Conservation (phyloP, 2,113 vertebrate species). For the Callithrix jacchus region DNA sequence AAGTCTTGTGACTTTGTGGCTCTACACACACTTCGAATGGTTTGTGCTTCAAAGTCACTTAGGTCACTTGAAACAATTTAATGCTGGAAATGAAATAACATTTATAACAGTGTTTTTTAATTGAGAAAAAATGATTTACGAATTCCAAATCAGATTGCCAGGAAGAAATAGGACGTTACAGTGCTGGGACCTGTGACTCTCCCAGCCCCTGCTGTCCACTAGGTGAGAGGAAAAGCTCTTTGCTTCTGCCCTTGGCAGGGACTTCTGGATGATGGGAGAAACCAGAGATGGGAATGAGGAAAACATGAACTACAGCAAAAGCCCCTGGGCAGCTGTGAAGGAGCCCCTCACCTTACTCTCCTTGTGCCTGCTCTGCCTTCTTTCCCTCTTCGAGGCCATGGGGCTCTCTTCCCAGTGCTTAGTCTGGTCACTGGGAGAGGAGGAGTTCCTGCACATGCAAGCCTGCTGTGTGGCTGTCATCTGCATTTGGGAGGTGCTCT, state of each 20-base stretch:
- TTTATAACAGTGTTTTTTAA: not conserved
- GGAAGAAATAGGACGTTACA: not conserved
- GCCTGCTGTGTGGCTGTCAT: no score
- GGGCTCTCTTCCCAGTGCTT: no score
- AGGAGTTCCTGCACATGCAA: not conserved
- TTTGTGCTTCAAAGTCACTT: not conserved
- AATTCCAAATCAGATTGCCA: not conserved
- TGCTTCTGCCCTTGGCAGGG: not conserved
- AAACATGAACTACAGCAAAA: not conserved
- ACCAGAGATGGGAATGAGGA: not conserved
- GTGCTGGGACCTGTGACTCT: not conserved
- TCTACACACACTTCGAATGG: not conserved
- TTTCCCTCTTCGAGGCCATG: fast-evolving
- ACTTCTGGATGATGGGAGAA: no score
- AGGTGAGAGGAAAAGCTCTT: not conserved
- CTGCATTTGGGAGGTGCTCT: not conserved
- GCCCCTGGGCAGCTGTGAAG: no score
- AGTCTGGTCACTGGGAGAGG: not conserved
- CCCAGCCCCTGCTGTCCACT: fast-evolving
- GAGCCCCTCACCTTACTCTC: not conserved
- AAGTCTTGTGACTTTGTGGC: no score
- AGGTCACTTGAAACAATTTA: not conserved
- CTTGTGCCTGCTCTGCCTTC: not conserved
- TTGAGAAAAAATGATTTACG: not conserved
- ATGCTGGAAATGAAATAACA: not conserved